These are phyloP conservation scores for Zaprionus vittiger DNA, from an alignment of 1,140 invertebrate genomes.

Conservation along the genomic window DNA sequence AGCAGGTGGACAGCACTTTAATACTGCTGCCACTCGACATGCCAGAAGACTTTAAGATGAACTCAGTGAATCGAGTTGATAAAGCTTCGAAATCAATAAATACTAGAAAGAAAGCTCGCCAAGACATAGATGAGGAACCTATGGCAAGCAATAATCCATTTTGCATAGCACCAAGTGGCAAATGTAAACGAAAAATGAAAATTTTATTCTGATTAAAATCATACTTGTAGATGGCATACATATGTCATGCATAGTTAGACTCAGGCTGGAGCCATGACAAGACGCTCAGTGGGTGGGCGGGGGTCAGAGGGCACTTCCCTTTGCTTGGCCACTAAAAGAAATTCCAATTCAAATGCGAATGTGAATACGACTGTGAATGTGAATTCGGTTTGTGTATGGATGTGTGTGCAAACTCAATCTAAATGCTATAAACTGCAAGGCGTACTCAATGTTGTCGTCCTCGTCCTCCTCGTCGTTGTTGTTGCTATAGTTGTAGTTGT, in stretches of 20 bases:
- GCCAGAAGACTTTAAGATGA: constrained; percentile 37
- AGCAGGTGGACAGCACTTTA: constrained; percentile 44
- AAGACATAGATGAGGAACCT: constrained; percentile 11
- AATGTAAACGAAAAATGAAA: constrained; percentile 54
- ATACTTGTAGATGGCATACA: constrained; percentile 31
- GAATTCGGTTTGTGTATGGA: constrained; percentile 65
- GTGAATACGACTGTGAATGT: constrained; percentile 25
- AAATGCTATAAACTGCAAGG: constrained; percentile 79
- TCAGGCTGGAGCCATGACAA: constrained; percentile 16
- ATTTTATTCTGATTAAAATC: constrained; percentile 81
- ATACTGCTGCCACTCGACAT: constrained; percentile 28
- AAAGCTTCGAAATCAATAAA: constrained; percentile 24
- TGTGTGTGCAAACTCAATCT: constrained; percentile 76
- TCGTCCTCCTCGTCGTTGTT: not conserved
- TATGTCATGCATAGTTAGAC: constrained; percentile 35
- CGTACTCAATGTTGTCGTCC: constrained; percentile 50
- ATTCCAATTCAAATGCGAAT: constrained; percentile 74
- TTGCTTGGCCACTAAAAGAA: constrained; percentile 67
- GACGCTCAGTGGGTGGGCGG: not conserved
- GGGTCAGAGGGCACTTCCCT: constrained; percentile 23
- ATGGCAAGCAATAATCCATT: constrained; percentile 12
- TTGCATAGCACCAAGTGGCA: constrained; percentile 23
- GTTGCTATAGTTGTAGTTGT: constrained; percentile 26
- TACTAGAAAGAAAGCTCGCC: constrained; percentile 8
- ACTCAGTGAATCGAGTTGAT: constrained; percentile 23